phyloP scores from a whole-genome alignment of 1,140 invertebrate genomes.

The Dryas iulia region DNA sequence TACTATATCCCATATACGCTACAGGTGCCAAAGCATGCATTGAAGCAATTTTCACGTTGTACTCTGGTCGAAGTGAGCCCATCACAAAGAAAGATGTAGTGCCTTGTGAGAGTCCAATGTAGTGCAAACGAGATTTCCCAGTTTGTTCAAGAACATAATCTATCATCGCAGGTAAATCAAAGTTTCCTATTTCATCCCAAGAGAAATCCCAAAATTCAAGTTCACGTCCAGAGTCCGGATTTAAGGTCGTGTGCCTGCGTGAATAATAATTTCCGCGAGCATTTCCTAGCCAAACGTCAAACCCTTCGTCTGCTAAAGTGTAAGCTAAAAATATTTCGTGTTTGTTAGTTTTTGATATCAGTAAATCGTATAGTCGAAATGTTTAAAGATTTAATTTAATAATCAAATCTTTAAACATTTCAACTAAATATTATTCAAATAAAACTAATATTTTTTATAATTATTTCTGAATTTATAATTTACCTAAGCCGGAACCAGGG shows the following conservation, averaged over 20 bases:
- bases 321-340: constrained; percentile 80
- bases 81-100: constrained; percentile 85
- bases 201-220: constrained; percentile 88
- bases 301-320: constrained; percentile 85
- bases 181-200: constrained; percentile 89
- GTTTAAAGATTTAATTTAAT: too few species aligned
- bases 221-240: constrained; percentile 77
- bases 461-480: too few species aligned
- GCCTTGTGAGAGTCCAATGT: constrained; percentile 87
- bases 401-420: too few species aligned
- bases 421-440: too few species aligned
- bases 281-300: constrained; percentile 90
- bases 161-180: constrained; percentile 89
- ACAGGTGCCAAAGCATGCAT: constrained; percentile 86
- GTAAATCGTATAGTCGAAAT: too few species aligned
- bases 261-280: constrained; percentile 85
- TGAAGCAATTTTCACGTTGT: constrained; percentile 83
- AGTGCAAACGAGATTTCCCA: constrained; percentile 82
- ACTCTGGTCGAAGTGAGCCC: constrained; percentile 82
- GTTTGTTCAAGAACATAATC: constrained; percentile 85
- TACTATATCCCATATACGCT: constrained; percentile 81
- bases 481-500: constrained; percentile 78
- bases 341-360: too few species aligned
- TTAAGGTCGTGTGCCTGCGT: constrained; percentile 79
- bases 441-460: too few species aligned